Base-by-base conservation (phyloP, 2,888 invertebrate genomes). In the Hermaeophaga mercurialis region DNA sequence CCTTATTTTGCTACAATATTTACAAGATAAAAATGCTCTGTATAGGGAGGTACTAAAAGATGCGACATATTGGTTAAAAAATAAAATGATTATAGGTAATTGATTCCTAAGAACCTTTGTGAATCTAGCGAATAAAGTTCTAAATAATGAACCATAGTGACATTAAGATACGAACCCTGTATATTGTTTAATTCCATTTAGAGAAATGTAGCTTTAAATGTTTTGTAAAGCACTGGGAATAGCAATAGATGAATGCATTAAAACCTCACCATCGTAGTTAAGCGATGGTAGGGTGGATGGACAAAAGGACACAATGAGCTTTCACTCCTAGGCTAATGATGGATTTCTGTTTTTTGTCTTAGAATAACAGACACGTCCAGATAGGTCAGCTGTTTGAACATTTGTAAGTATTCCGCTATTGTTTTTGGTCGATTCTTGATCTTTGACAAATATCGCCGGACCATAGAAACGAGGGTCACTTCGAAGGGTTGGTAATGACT, bases 311-410 rank as follows among this genome's bases (percentile, higher is more conserved):
- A 70, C 68, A 69, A 70, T 67, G 64, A 64, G 65, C 64, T 24
- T 65, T 62, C 63, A 63, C 64, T 52, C 66, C 65, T 64, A 66
- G 41, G 33, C 66, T 66, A 66, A 69, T 70, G 70, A 70, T 70
- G 70, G 69, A 70, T 70, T 68, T 67, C 61, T 63, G 65, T 68
- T 70, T 70, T 70, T 70, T 70, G 70, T 69, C 70, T 70, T 70
- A 66, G 12, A 64, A 59, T 59, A 58, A 52, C 58, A 57, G 52
- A 54, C 58, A 54, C 47, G 54, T 58, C 41, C 54, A 61, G 66
- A 38, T 41, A 43, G 22, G 34, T 43, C 43, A 15, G 15, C 24
- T 17, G 38, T n/a, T n/a, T 62, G 65, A 61, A 52, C 66, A 70
- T 70, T 70, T 69, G 66, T 70, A 66, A 69, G 68, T 69, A 70